Evolutionary conservation across 2,888 invertebrate genomes (phyloP), one percentile per base, ranked within the genome.

Genomic region (Sthenelais limicola): DNA sequence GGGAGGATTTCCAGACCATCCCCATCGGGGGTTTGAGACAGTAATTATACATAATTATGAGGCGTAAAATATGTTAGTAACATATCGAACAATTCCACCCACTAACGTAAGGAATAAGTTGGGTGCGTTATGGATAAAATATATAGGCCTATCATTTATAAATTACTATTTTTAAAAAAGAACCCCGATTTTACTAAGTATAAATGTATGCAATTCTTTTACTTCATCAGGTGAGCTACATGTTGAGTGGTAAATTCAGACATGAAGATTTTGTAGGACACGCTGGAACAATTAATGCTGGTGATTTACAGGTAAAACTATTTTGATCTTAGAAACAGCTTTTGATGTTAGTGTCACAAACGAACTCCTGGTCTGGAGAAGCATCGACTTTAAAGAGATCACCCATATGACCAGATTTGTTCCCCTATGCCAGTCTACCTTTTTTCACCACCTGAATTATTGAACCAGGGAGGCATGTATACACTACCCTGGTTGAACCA

Each of bases 1-100:
- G 30, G 88, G 84, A 28, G 88, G 88, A 28, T 88, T 88, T 74
- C 88, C 88, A 9, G 87, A 88, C 70, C 88, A 88, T 79, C 88
- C 88, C 35, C 88, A 88, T 77, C 78, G 88, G 73, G 87, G 87
- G 9, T 88, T 88, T 83, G 87, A 88, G 80, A 88, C 87, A 1
- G 87, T 87, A 77, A 81, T 80, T n/a, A n/a, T n/a, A n/a, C n/a
- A n/a, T n/a, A n/a, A n/a, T n/a, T n/a, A n/a, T n/a, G n/a, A n/a
- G n/a, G n/a, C n/a, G n/a, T n/a, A n/a, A n/a, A n/a, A n/a, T n/a
- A n/a, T n/a, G n/a, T n/a, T n/a, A n/a, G n/a, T n/a, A n/a, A n/a
- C n/a, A n/a, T n/a, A n/a, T n/a, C n/a, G n/a, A n/a, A n/a, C n/a
- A n/a, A n/a, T n/a, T n/a, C n/a, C n/a, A n/a, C n/a, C n/a, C n/a